phyloP scores from a whole-genome alignment of 2,797 vertebrate genomes.

The Lithobates sylvaticus region DNA sequence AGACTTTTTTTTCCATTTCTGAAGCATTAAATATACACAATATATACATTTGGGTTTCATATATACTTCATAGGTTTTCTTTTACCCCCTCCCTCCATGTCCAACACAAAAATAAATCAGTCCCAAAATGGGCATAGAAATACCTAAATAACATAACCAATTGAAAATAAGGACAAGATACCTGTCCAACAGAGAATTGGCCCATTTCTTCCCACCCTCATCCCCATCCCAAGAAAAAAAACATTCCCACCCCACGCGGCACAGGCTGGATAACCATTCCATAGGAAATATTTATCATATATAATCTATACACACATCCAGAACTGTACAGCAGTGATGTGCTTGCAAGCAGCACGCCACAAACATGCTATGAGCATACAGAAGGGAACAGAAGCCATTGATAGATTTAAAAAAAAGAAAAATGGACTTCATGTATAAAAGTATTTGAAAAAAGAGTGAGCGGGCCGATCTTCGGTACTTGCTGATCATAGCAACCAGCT shows the following conservation, averaged over 20 bases:
- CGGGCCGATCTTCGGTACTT: no score
- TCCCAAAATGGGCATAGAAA: slow-evolving; percentile 45
- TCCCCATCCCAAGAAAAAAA: background rate
- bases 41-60: slow-evolving; percentile 72
- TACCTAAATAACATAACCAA: slow-evolving; percentile 36
- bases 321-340: slow-evolving; percentile 79
- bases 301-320: slow-evolving; percentile 84
- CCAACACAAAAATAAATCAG: slow-evolving; percentile 54
- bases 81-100: background rate
- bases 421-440: background rate
- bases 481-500: background rate
- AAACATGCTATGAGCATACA: slow-evolving; percentile 60
- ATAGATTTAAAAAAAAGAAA: slow-evolving; percentile 17
- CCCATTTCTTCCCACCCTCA: slow-evolving; percentile 8
- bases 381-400: slow-evolving; percentile 46
- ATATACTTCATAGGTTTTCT: slow-evolving; percentile 54
- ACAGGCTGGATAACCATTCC: slow-evolving; percentile 69
- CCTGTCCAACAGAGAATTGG: slow-evolving; percentile 54
- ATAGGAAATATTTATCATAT: slow-evolving; percentile 79
- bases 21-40: slow-evolving; percentile 80
- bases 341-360: slow-evolving; percentile 59
- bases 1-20: slow-evolving; percentile 72
- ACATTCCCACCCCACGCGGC: slow-evolving; percentile 34
- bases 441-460: background rate
- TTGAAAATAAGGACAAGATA: slow-evolving; percentile 60